A percentile compares a stretch with the other conserved stretches of the same genome.
Conservation (phyloP, 2,797 vertebrate genomes). For the Molossus molossus region DNA sequence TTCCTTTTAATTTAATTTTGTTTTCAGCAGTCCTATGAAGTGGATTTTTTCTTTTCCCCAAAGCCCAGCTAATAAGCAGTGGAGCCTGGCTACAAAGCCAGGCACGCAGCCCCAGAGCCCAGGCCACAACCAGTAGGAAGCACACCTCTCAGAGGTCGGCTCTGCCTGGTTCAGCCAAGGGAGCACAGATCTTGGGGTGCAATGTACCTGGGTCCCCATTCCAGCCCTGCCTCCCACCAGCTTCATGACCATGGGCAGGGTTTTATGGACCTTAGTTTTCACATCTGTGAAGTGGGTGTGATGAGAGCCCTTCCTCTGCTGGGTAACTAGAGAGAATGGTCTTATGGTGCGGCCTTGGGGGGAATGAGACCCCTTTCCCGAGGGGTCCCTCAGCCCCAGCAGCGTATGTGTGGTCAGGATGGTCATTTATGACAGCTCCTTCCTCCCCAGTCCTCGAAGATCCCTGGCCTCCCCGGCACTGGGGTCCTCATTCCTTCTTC, state of each 20-base stretch:
- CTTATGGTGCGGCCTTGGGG: fast-evolving
- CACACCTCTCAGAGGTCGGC: fast-evolving
- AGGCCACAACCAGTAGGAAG: fast-evolving
- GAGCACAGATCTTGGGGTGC: fast-evolving
- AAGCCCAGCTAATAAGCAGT: fast-evolving
- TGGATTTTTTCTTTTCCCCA: neutral
- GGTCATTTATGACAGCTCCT: neutral
- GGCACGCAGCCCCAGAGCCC: neutral
- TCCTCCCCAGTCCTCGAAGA: neutral
- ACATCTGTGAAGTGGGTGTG: neutral
- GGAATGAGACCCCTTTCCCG: fast-evolving
- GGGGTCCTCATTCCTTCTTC: neutral
- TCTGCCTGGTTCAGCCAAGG: neutral
- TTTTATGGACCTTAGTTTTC: neutral
- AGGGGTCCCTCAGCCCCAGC: neutral
- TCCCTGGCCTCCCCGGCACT: neutral
- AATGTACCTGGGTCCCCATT: neutral
- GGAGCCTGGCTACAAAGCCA: neutral
- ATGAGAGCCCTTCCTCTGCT: neutral
- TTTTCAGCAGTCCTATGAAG: fast-evolving
- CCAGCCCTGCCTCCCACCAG: neutral
- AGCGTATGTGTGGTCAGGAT: fast-evolving
- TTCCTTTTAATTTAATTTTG: neutral
- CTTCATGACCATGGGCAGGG: neutral
- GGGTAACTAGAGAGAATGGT: neutral